These are phyloP conservation scores for Drosophila tropicalis DNA, from an alignment of 1,140 invertebrate species.

Conservation along the genomic window DNA sequence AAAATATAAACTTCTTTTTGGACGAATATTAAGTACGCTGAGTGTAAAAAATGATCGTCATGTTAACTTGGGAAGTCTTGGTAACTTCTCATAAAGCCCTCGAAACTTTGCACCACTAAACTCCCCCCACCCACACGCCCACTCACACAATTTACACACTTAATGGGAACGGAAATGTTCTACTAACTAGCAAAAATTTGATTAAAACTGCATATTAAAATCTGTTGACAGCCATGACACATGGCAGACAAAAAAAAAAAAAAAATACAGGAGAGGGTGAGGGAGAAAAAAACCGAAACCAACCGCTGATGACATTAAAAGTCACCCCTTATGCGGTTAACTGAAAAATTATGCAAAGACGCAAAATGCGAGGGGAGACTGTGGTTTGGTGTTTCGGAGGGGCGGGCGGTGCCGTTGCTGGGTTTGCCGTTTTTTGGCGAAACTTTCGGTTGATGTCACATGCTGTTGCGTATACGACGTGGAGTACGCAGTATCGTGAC, in stretches of 20 bases:
- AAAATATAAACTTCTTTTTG: too few relatives aligned
- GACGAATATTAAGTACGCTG: too few relatives aligned
- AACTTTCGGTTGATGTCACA: slow-evolving; percentile 37
- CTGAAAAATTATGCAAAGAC: slow-evolving; percentile 69
- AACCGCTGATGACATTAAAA: slow-evolving; percentile 63
- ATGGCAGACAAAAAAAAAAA: neutral
- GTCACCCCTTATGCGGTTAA: slow-evolving; percentile 54
- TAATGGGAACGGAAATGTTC: slow-evolving; percentile 7
- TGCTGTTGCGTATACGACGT: slow-evolving; percentile 34
- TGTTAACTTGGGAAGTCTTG: too few relatives aligned
- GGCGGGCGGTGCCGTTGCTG: slow-evolving; percentile 31
- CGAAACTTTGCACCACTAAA: too few relatives aligned
- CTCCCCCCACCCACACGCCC: neutral
- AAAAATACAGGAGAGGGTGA: neutral
- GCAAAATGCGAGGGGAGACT: slow-evolving; percentile 6
- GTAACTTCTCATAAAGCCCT: too few relatives aligned
- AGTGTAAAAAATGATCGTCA: too few relatives aligned
- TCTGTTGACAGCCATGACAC: slow-evolving; percentile 55
- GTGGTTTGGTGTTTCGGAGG: neutral
- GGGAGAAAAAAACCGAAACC: slow-evolving; percentile 15
- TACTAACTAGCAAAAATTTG: slow-evolving; percentile 55
- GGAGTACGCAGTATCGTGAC: slow-evolving; percentile 46
- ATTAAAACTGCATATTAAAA: slow-evolving; percentile 67
- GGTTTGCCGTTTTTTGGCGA: neutral
- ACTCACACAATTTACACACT: neutral